Evolutionary conservation across 2,113 vertebrate genomes (phyloP), one percentile per base, ranked within the genome.

Genomic region (Hydropotes inermis): DNA sequence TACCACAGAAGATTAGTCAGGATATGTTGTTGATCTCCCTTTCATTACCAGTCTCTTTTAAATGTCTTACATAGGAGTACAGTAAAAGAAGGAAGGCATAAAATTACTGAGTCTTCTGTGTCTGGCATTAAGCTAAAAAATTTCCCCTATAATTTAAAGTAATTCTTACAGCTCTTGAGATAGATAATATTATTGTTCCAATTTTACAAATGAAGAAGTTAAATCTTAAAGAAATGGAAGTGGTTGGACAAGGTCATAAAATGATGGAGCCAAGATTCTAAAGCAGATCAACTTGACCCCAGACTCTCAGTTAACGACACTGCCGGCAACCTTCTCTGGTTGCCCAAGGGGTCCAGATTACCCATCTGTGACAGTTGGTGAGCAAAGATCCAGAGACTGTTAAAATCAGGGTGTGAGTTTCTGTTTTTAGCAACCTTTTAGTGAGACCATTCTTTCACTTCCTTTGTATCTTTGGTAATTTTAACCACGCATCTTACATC

Each of bases 131-230:
- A 33, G 12, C 43, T 91, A 70, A 67, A 74, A 39, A 61, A 3
- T 55, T 85, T 74, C n/a, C 33, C 36, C 10, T 91, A 9, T 57
- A 81, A 85, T 76, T 83, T 89, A 84, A n/a, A 50, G 30, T 47
- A 57, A 87, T 94, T 16, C 43, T 88, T 91, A 12, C 43, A 61
- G 47, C 60, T 78, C 33, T 55, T 64, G 25, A 74, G 79, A 14
- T 90, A 91, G 23, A 36, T 78, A 30, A 10, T 30, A 50, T 45
- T 91, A 57, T 81, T 52, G 95, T 67, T 91, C 17, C 17, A 76
- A 36, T 76, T 93, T 97, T 91, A 93, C 30, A 82, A 50, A 76
- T 6, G n/a, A 85, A 95, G 61, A 92, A 85, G 61, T 57, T n/a
- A 50, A 82, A 19, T 89, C 11, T 78, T 85, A 70, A 67, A 74